A percentile compares a stretch with the other conserved stretches of the same genome.
phyloP scores from a whole-genome alignment of 1,140 invertebrate species.

The Ridgeia piscesae region DNA sequence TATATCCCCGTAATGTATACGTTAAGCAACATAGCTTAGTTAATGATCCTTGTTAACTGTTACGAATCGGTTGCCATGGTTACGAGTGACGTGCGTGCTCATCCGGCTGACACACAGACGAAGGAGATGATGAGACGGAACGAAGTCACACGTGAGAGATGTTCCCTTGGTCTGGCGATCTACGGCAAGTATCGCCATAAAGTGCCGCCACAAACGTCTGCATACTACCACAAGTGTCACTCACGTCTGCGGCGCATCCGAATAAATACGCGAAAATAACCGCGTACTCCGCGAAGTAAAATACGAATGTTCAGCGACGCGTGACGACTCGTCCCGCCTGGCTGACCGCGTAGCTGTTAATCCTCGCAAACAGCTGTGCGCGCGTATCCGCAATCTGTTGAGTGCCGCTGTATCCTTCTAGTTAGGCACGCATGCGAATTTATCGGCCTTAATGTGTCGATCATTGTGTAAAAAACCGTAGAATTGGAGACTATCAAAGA shows the following conservation, averaged over 20 bases:
- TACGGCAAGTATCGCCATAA: background rate
- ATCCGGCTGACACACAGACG: background rate
- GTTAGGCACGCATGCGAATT: conserved; percentile 3
- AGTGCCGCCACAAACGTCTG: background rate
- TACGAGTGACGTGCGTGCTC: background rate
- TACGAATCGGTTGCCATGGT: background rate
- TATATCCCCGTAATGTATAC: background rate
- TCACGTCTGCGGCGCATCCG: background rate
- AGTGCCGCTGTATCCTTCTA: background rate
- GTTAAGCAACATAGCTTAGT: background rate
- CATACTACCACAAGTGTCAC: background rate
- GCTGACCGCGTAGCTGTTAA: background rate
- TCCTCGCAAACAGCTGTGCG: background rate
- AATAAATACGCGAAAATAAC: background rate
- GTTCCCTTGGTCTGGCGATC: background rate
- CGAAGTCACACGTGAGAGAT: background rate
- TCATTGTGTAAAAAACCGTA: background rate
- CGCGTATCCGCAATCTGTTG: background rate
- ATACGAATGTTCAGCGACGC: background rate
- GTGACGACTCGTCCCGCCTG: background rate
- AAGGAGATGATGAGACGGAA: background rate
- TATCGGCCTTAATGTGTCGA: background rate
- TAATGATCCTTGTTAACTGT: background rate
- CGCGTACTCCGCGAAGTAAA: background rate
- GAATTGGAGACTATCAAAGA: background rate